These are phyloP conservation scores for Eulimnadia texana DNA, from an alignment of 1,140 invertebrate genomes.

Conservation along the genomic window DNA sequence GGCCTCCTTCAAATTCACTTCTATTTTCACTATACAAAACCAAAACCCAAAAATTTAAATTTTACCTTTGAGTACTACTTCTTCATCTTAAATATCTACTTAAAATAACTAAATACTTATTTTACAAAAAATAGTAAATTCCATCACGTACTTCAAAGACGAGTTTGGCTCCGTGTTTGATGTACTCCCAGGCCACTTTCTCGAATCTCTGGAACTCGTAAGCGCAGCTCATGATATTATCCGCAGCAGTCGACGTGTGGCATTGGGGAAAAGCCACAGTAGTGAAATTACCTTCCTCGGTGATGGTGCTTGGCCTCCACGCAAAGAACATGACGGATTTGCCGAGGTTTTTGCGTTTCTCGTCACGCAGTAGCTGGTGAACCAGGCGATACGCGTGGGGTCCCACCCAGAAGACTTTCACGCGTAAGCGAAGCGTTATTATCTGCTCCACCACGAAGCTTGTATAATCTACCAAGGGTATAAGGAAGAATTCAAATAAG, in stretches of 20 bases:
- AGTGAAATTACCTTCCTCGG: slow-evolving; percentile 26
- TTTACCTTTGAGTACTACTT: too few species aligned
- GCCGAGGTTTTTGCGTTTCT: slow-evolving; percentile 20
- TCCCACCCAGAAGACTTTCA: slow-evolving; percentile 49
- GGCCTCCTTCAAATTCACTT: too few species aligned
- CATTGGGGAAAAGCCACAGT: slow-evolving; percentile 33
- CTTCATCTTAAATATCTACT: too few species aligned
- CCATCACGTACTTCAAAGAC: slow-evolving; percentile 32
- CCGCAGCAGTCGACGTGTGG: slow-evolving; percentile 15
- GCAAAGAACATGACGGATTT: slow-evolving; percentile 45
- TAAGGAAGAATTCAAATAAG: neutral
- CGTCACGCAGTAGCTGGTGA: slow-evolving; percentile 30
- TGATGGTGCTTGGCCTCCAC: slow-evolving; percentile 48
- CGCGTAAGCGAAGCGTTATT: slow-evolving; percentile 34
- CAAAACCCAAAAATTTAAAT: too few species aligned
- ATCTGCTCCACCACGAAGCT: slow-evolving; percentile 32
- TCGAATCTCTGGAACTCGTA: slow-evolving; percentile 48
- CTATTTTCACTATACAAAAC: too few species aligned
- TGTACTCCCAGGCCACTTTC: slow-evolving; percentile 46
- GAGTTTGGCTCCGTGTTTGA: slow-evolving; percentile 35
- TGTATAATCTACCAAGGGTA: slow-evolving; percentile 14
- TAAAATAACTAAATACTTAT: too few species aligned
- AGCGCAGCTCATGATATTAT: slow-evolving; percentile 30
- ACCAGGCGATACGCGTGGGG: slow-evolving; percentile 35
- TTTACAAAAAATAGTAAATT: too few species aligned